A percentile compares a stretch with the other conserved stretches of the same genome.
Conservation (phyloP, 2,888 invertebrate genomes). For the Pherbina coryleti region DNA sequence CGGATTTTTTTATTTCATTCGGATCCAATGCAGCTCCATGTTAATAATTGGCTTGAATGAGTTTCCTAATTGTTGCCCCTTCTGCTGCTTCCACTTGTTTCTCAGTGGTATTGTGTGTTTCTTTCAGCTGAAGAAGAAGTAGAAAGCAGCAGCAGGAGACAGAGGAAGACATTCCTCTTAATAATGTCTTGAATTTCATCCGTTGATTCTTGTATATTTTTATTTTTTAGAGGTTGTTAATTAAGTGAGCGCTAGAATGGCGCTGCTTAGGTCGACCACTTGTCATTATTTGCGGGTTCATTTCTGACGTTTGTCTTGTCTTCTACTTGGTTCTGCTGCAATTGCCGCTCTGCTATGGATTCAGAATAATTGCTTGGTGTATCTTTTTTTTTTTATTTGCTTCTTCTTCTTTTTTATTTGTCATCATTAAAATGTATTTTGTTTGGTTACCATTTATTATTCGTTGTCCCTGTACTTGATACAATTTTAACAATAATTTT, state of each 20-base stretch:
- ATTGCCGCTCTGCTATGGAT: conserved; percentile 26
- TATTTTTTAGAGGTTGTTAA: conserved; percentile 43
- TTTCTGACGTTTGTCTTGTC: conserved; percentile 19
- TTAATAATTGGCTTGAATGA: conserved; percentile 67
- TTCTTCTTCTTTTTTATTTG: conserved; percentile 32
- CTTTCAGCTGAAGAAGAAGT: background rate
- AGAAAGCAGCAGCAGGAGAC: background rate
- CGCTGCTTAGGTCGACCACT: conserved; percentile 27
- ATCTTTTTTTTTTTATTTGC: background rate
- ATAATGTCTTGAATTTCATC: conserved; percentile 51
- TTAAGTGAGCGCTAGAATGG: conserved; percentile 44
- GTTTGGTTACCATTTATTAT: conserved; percentile 29
- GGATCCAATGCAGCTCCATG: conserved; percentile 47
- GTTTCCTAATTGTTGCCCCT: conserved; percentile 63
- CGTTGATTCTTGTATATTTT: conserved; percentile 38
- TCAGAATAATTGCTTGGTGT: conserved; percentile 46
- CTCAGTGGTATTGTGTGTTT: background rate
- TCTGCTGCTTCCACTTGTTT: conserved; percentile 28
- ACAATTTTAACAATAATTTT: conserved; percentile 40
- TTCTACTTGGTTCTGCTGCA: background rate
- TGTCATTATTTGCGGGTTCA: conserved; percentile 18
- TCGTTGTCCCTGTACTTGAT: conserved; percentile 30
- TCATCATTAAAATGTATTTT: conserved; percentile 49
- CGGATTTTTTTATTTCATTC: background rate
- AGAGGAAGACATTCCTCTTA: conserved; percentile 40